These are phyloP conservation scores for Dasypolia templi DNA, from an alignment of 2,888 invertebrate genomes.

Conservation along the genomic window DNA sequence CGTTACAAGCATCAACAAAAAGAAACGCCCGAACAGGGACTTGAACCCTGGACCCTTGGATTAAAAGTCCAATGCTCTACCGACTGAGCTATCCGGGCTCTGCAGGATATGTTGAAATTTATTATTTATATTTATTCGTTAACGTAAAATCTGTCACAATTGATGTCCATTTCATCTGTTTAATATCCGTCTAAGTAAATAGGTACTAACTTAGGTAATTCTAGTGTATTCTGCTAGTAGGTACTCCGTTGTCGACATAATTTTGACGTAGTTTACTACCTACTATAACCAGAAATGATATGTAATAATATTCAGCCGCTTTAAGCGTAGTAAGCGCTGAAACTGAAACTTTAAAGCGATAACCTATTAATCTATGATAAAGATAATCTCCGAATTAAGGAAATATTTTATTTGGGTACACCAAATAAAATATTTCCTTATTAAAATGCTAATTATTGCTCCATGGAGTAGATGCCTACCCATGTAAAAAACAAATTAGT, in stretches of 20 bases:
- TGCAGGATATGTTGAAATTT: too few species aligned
- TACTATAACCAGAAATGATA: not conserved
- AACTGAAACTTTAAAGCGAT: not conserved
- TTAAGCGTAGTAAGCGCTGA: not conserved
- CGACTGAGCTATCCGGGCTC: slow-evolving; percentile 91
- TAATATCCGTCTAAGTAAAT: too few species aligned
- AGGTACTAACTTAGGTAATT: not conserved
- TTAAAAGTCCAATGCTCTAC: slow-evolving; percentile 91
- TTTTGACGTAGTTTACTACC: not conserved
- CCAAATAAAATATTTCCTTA: too few species aligned
- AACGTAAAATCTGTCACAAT: slow-evolving; percentile 1
- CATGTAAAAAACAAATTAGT: not conserved
- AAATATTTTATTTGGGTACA: too few species aligned
- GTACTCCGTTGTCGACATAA: not conserved
- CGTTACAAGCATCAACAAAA: slow-evolving; percentile 37
- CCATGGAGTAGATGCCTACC: too few species aligned
- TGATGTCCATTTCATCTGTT: not conserved
- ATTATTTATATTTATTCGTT: too few species aligned
- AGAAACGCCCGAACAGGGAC: slow-evolving; percentile 90
- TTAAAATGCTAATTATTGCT: too few species aligned
- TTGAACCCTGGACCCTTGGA: slow-evolving; percentile 91
- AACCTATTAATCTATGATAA: not conserved
- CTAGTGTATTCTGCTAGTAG: not conserved
- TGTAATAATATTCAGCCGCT: not conserved
- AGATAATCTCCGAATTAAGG: not conserved